phyloP scores from a whole-genome alignment of 2,113 vertebrate genomes.

The Jaculus jaculus region DNA sequence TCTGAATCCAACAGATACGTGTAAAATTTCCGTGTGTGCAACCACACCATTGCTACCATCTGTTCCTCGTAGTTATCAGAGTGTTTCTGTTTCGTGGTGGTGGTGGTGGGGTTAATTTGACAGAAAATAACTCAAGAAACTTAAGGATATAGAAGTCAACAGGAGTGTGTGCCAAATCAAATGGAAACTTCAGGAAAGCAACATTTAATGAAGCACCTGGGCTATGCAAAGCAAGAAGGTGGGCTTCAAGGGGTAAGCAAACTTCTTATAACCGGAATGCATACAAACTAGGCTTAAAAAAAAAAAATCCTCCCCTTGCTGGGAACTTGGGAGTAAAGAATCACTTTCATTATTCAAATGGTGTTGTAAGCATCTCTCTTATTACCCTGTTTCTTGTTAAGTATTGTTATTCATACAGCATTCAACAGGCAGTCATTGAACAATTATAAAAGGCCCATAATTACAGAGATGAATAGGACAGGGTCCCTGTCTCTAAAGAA shows the following conservation, averaged over 20 bases:
- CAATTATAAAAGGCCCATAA: not conserved
- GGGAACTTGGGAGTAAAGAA: not conserved
- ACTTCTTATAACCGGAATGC: not conserved
- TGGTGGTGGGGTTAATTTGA: not conserved
- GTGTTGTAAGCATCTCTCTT: not conserved
- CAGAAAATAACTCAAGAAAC: not conserved
- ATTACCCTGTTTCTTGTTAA: not conserved
- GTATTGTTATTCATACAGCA: not conserved
- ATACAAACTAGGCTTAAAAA: not conserved
- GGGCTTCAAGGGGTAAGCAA: not conserved
- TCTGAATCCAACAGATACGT: not conserved
- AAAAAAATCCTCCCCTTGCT: not conserved
- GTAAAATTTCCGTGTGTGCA: not conserved
- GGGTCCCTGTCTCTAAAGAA: not conserved
- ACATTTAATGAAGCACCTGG: not conserved
- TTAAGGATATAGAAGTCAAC: not conserved
- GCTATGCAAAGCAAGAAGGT: not conserved
- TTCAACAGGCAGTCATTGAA: not conserved
- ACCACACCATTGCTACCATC: not conserved
- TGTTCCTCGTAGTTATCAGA: not conserved
- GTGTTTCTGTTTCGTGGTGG: not conserved
- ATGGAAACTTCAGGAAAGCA: not conserved
- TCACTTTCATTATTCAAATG: not conserved
- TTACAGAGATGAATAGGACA: not conserved
- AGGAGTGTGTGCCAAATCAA: not conserved